phyloP scores from a whole-genome alignment of 2,797 vertebrate species.

The Cryptoprocta ferox region DNA sequence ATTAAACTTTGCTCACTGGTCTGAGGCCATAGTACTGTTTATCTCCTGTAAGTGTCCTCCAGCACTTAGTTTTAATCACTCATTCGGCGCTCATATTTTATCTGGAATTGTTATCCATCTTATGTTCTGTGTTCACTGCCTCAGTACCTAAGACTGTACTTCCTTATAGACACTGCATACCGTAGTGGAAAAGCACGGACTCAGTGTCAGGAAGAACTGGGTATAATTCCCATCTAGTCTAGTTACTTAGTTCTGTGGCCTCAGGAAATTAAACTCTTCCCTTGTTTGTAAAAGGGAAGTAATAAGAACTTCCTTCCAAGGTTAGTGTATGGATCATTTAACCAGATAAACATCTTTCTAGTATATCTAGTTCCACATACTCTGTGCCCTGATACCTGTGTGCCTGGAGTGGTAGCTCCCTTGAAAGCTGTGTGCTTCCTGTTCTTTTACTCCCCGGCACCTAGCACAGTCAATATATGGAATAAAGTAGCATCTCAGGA shows the following conservation, averaged over 20 bases:
- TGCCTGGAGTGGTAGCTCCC: not conserved
- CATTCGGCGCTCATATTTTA: not conserved
- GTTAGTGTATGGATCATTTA: not conserved
- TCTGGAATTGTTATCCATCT: not conserved
- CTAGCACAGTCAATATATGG: not conserved
- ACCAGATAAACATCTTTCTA: not conserved
- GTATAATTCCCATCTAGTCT: not conserved
- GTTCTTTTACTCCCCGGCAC: not conserved
- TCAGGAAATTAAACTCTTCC: not conserved
- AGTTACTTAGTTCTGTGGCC: not conserved
- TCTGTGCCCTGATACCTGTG: not conserved
- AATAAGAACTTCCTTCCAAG: conserved; percentile 22
- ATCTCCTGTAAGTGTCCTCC: not conserved
- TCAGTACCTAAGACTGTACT: not conserved
- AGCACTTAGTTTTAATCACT: not conserved
- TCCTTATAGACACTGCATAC: not conserved
- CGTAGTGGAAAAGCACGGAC: not conserved
- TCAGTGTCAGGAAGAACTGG: not conserved
- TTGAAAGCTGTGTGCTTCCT: not conserved
- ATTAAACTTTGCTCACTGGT: not conserved
- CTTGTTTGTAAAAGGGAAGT: conserved; percentile 30
- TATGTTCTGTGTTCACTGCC: not conserved
- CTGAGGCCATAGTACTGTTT: not conserved
- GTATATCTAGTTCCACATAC: not conserved
- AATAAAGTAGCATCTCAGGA: not conserved